Evolutionary conservation across 2,113 vertebrate genomes (phyloP), one percentile per base, ranked within the genome.

Genomic region (Heloderma charlesbogerti): DNA sequence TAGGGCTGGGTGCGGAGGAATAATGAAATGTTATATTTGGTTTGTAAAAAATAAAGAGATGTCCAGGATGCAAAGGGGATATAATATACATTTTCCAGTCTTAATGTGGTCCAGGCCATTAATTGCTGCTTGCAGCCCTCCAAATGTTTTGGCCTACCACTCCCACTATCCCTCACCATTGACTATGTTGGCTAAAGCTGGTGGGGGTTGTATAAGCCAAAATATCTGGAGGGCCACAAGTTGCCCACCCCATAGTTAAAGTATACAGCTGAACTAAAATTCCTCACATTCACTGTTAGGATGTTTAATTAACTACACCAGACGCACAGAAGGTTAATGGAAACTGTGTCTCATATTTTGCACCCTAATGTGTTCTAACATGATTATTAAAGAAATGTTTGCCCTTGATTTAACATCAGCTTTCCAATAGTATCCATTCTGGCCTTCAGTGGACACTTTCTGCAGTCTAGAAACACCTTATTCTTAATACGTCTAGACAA

Each of bases 401-500:
- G 0, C 60, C 34, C 31, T 43, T 75, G 34, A 85, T 88, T 29
- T 80, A 79, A 92, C 69, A 51, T 45, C 77, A 7, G 4, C 16
- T 87, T 90, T 92, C 25, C 4, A 37, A 0, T 67, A 77, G 6
- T 84, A 84, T 77, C 54, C 54, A 51, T 93, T 78, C 31, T 18
- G 0, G 5, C 34, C 0, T 37, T 83, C 75, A 78, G 27, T 12
- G 29, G 79, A 27, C 29, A 12, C 66, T 48, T 60, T 13, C 77
- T 31, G 6, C 4, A 0, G 71, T 48, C 31, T 67, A 84, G 57
- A 82, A 91, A 74, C 51, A 77, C 71, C 57, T 82, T 15, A 25
- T 29, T 60, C 85, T 89, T 87, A 90, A 74, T 48, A 27, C 87
- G 51, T 71, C 84, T 84, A 84, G 74, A 57, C 15, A 82, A 0